Base-by-base conservation (phyloP, 1,140 invertebrate genomes). In the Atopsyche davidsoni region DNA sequence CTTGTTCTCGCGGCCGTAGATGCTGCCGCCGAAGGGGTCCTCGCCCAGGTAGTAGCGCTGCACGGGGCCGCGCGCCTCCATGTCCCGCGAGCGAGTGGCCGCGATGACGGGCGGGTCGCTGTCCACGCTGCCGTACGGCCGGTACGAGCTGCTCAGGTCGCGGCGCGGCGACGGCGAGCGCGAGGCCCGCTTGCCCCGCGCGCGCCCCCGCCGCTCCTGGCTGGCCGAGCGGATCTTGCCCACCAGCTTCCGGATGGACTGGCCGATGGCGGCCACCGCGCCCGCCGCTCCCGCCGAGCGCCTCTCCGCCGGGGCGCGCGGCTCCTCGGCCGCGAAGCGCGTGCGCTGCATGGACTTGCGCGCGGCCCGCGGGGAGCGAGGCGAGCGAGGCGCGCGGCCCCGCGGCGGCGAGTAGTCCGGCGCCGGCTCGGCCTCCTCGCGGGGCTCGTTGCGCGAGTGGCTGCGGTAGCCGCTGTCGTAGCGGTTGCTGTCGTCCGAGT, bases 31-130 rank as follows among this genome's bases (percentile, higher is more conserved):
- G 64, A 86, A 88, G 3, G 86, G 86, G 73, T 89, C 85, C 68
- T 89, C 86, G 9, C 86, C 86, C 25, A 89, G 73, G 63, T 90
- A 89, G 66, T 87, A 90, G 46, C 82, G 78, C 60, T 86, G 83
- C 32, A 81, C 67, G 0, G 82, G 82, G 14, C 70, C 72, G 22
- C 60, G 49, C n/a, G 51, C 28, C 18, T 58, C 58, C 56, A 58
- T 58, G 43, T 46, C 50, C 43, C 42, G 45, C 34, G 42, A 38
- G 35, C 34, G 19, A 31, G 28, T 39, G 25, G 41, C 50, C 47
- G 35, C 44, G 41, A 62, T 61, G 60, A 17, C 59, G 1, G 57
- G 60, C 56, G 68, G 70, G 62, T 72, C 67, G 45, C 77, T 63
- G 51, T 78, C 77, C 19, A 67, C 68, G 50, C 53, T 59, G 41